A percentile compares a stretch with the other conserved stretches of the same genome.
Conservation (phyloP, 2,797 vertebrate genomes). For the Buceros bicornis region DNA sequence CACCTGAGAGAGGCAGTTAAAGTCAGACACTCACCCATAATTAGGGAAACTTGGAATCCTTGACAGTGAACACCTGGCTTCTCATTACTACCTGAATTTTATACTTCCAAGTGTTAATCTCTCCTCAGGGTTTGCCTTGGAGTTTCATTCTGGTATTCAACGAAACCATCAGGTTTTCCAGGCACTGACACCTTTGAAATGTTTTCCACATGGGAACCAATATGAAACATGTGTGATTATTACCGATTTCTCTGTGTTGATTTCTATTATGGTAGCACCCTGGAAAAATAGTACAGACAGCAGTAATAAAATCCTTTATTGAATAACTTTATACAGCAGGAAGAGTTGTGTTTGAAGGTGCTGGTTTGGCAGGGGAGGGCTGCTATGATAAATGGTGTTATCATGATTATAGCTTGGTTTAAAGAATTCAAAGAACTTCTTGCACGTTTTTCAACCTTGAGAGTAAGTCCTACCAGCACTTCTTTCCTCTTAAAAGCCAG, state of each 20-base stretch:
- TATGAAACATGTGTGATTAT: slow-evolving; percentile 59
- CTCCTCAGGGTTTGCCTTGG: slow-evolving; percentile 61
- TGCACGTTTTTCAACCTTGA: not conserved
- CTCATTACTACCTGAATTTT: slow-evolving; percentile 67
- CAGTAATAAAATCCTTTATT: slow-evolving; percentile 20
- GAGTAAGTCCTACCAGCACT: not conserved
- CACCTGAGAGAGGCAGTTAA: slow-evolving; percentile 56
- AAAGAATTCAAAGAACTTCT: not conserved
- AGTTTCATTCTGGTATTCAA: slow-evolving; percentile 49
- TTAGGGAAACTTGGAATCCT: slow-evolving; percentile 69
- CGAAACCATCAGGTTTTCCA: slow-evolving; percentile 54
- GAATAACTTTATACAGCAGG: slow-evolving; percentile 14
- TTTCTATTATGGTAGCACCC: slow-evolving; percentile 43
- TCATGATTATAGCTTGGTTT: slow-evolving; percentile 37
- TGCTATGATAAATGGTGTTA: slow-evolving; percentile 38
- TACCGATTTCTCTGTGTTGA: slow-evolving; percentile 40
- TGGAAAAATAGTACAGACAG: slow-evolving; percentile 34
- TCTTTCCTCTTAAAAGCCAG: slow-evolving; percentile 26
- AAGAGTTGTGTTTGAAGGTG: not conserved
- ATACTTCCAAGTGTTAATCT: slow-evolving; percentile 62
- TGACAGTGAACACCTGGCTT: slow-evolving; percentile 67
- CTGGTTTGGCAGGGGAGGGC: not conserved
- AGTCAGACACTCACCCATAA: slow-evolving; percentile 49
- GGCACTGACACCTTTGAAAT: slow-evolving; percentile 51
- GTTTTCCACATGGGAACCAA: slow-evolving; percentile 53